phyloP scores from a whole-genome alignment of 2,113 vertebrate genomes.

The Platysteira castanea region DNA sequence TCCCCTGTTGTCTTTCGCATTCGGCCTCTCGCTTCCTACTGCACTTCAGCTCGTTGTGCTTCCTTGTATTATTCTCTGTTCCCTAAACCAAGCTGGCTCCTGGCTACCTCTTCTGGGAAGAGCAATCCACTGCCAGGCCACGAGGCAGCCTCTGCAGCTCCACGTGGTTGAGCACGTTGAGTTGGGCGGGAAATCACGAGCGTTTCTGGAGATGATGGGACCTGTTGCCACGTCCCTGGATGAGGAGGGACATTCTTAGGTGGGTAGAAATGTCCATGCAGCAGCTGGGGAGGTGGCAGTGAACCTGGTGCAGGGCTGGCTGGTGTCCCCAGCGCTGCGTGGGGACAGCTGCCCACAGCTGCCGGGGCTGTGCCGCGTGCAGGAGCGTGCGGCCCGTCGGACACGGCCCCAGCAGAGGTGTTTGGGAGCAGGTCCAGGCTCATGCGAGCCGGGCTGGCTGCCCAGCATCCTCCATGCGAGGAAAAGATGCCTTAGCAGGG shows the following conservation, averaged over 20 bases:
- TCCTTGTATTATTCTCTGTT: background rate
- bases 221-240: rapidly evolving
- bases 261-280: background rate
- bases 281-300: background rate
- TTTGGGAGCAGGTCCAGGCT: conserved; percentile 41
- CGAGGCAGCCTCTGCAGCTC: background rate
- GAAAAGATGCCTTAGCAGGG: conserved; percentile 6
- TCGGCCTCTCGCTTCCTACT: background rate
- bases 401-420: background rate
- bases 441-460: background rate
- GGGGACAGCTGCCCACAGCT: background rate
- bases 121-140: background rate
- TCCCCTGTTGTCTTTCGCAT: background rate
- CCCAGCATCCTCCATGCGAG: background rate
- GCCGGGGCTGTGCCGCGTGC: background rate
- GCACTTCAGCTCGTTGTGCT: background rate
- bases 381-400: background rate
- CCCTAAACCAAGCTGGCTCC: background rate
- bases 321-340: rapidly evolving
- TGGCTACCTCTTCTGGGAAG: background rate
- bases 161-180: rapidly evolving
- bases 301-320: background rate
- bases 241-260: background rate
- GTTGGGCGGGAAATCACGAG: background rate
- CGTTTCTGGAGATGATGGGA: background rate